phyloP scores from a whole-genome alignment of 2,113 vertebrate genomes.

The Cnemophilus loriae region DNA sequence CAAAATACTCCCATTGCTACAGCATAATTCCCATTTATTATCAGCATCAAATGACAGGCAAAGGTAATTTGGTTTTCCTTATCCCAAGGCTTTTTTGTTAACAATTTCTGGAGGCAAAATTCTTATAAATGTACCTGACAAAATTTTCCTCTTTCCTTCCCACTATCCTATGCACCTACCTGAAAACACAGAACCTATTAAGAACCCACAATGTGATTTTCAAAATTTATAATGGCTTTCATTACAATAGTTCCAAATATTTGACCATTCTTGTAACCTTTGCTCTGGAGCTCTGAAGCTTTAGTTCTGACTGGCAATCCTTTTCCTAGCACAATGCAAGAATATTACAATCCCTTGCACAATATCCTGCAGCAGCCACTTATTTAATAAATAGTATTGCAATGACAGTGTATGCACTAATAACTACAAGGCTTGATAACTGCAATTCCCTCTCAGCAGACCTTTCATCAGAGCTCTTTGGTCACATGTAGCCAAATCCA shows the following conservation, averaged over 20 bases:
- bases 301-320: neutral
- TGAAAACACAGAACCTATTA: neutral
- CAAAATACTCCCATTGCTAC: neutral
- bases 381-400: neutral
- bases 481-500: neutral
- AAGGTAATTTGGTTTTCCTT: neutral
- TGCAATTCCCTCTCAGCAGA: neutral
- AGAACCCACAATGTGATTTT: neutral
- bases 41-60: neutral
- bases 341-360: slow-evolving; percentile 13
- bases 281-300: neutral
- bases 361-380: slow-evolving; percentile 28
- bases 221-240: neutral
- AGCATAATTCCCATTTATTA: neutral
- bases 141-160: neutral
- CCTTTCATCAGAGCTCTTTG: slow-evolving; percentile 6
- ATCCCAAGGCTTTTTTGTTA: neutral
- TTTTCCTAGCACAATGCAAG: neutral
- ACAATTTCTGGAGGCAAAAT: neutral
- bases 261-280: neutral
- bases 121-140: neutral
- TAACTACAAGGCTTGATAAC: neutral
- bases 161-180: neutral
- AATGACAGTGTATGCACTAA: neutral
- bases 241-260: neutral